Base-by-base conservation (phyloP, 2,113 vertebrate species). In the Crotophaga sulcirostris region DNA sequence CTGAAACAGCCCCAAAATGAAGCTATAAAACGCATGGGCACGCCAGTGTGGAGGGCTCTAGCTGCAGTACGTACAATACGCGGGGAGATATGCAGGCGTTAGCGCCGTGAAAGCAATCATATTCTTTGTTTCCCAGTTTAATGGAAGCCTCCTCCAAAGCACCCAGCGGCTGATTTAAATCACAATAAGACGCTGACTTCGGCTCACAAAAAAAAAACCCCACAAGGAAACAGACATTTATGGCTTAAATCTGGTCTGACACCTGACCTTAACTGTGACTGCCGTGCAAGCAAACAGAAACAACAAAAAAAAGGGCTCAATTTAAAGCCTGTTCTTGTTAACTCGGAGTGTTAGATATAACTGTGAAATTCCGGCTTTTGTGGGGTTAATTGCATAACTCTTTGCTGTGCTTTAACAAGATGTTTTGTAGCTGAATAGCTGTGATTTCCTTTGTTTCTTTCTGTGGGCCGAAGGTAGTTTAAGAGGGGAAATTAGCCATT, bases 401-500 rank as follows among this genome's bases (percentile, higher is more conserved):
- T 98, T 97, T 95, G 95, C 95, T 97, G 90, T 89, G 93, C 95
- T 95, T 96, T 91, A 96, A 96, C 92, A 95, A 97, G 97, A 90
- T 94, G 82, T 96, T 96, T 96, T 93, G 92, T 85, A 88, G 94
- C 76, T 96, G 68, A 96, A 95, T 96, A 96, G 89, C 95, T 97
- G 96, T 97, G 96, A 95, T 97, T 97, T 96, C 96, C 89, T 97
- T 97, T 98, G 96, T 98, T 98, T 97, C 96, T 93, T 96, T 97
- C 96, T 96, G 96, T 96, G 95, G 93, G 93, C 88, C 92, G 86
- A 94, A 97, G 96, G 94, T 97, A 96, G 94, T 95, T 92, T 96
- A 97, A 85, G 84, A 92, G 94, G 94, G 96, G 90, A 87, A 96
- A 97, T 97, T 97, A 97, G 97, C 83, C 95, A 94, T 97, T 97